phyloP scores from a whole-genome alignment of 2,113 vertebrate species.

The Paramisgurnus dabryanus region DNA sequence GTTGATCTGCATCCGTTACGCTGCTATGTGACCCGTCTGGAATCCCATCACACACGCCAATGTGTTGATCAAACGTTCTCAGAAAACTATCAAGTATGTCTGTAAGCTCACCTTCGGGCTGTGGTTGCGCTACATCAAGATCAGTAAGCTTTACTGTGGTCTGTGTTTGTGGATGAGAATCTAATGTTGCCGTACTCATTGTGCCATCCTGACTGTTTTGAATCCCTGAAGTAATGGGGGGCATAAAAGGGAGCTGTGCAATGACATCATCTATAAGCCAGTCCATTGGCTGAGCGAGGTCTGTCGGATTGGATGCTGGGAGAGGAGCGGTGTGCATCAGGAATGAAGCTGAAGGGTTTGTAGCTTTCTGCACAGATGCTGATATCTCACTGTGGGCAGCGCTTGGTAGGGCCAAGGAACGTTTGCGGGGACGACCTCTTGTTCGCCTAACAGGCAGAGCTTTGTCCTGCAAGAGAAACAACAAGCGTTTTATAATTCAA shows the following conservation, averaged over 20 bases:
- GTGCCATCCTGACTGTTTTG: slow-evolving; percentile 6
- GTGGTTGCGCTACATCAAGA: slow-evolving; percentile 15
- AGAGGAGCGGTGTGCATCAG: slow-evolving; percentile 45
- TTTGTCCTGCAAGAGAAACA: slow-evolving; percentile 49
- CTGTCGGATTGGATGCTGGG: slow-evolving; percentile 23
- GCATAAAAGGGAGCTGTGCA: slow-evolving; percentile 63
- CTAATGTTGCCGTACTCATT: neutral
- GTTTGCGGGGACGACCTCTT: slow-evolving; percentile 33
- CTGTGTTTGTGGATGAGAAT: neutral
- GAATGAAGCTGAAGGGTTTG: slow-evolving; percentile 11
- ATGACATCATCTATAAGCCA: slow-evolving; percentile 69
- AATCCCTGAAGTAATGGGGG: slow-evolving; percentile 37
- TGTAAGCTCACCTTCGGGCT: slow-evolving; percentile 56
- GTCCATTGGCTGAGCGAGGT: slow-evolving; percentile 60
- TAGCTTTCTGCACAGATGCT: neutral
- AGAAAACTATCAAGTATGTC: slow-evolving; percentile 69
- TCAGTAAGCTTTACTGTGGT: slow-evolving; percentile 15
- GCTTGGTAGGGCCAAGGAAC: neutral
- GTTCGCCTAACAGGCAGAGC: neutral
- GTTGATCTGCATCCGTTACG: neutral
- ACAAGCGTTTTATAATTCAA: neutral
- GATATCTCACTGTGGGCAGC: slow-evolving; percentile 2
- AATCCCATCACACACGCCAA: slow-evolving; percentile 7
- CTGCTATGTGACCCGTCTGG: neutral
- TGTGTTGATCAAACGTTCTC: slow-evolving; percentile 63